phyloP scores from a whole-genome alignment of 2,113 vertebrate genomes.

The Rhynchopsitta pachyrhyncha region DNA sequence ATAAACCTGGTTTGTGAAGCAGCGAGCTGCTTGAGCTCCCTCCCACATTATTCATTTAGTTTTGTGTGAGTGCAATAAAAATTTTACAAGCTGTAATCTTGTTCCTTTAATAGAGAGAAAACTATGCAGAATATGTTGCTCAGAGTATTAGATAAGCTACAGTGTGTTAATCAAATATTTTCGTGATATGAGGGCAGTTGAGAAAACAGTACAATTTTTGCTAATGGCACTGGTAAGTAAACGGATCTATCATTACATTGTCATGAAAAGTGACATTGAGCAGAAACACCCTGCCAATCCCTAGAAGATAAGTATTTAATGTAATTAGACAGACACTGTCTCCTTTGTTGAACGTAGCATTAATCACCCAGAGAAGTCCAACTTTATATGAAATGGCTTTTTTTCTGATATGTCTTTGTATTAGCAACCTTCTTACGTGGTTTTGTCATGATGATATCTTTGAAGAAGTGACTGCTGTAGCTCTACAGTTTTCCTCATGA shows the following conservation, averaged over 20 bases:
- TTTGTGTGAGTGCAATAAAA: conserved; percentile 59
- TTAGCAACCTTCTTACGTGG: conserved; percentile 28
- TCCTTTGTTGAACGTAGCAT: conserved; percentile 72
- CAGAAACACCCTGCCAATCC: conserved; percentile 77
- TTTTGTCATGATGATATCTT: conserved; percentile 44
- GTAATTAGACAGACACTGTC: conserved; percentile 76
- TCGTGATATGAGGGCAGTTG: conserved; percentile 76
- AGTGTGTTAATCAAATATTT: conserved; percentile 82
- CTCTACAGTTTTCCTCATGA: background rate
- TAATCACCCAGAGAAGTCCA: conserved; percentile 74
- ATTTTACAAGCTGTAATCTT: conserved; percentile 61
- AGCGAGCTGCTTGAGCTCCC: conserved; percentile 3
- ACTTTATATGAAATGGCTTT: conserved; percentile 65
- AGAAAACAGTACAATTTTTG: conserved; percentile 78
- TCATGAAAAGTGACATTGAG: conserved; percentile 77
- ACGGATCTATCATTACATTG: conserved; percentile 78
- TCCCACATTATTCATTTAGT: conserved; percentile 54
- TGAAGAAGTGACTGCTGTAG: conserved; percentile 8
- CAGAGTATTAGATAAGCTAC: conserved; percentile 78
- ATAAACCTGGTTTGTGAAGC: conserved; percentile 40
- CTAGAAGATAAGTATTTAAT: conserved; percentile 74
- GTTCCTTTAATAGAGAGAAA: conserved; percentile 72
- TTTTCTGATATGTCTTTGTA: conserved; percentile 66
- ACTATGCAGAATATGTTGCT: conserved; percentile 75
- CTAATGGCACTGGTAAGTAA: conserved; percentile 78